A percentile compares a stretch with the other conserved stretches of the same genome.
These are phyloP conservation scores for Teinopalpus imperialis DNA, from an alignment of 2,888 invertebrate genomes.

Conservation along the genomic window DNA sequence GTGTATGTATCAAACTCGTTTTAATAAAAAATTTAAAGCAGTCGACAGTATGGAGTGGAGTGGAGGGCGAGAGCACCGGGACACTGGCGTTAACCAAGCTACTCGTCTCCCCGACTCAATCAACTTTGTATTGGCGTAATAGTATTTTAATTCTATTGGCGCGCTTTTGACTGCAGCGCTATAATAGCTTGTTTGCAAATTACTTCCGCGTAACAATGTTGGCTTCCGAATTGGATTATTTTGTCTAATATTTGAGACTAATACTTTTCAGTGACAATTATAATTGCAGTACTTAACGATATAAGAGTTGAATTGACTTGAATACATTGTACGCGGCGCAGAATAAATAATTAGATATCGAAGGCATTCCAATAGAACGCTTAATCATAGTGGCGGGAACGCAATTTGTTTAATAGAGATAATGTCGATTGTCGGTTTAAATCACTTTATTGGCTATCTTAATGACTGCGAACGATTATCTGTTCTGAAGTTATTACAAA, in stretches of 20 bases:
- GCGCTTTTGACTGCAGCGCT: conserved; percentile 66
- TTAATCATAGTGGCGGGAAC: conserved; percentile 21
- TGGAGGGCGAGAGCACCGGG: not conserved
- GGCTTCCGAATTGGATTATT: conserved; percentile 30
- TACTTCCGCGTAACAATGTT: conserved; percentile 51
- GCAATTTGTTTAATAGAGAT: conserved; percentile 25
- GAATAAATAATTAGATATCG: conserved; percentile 12
- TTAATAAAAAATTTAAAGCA: conserved; percentile 1
- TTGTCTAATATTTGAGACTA: not conserved
- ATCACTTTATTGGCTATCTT: conserved; percentile 19
- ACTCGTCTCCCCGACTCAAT: conserved; percentile 51
- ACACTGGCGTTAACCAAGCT: conserved; percentile 15
- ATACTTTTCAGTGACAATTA: not conserved
- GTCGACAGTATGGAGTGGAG: not conserved
- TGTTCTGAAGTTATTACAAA: not conserved
- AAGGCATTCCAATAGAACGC: conserved; percentile 10
- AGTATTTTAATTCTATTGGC: conserved; percentile 79
- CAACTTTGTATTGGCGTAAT: conserved; percentile 76
- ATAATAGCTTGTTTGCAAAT: conserved; percentile 70
- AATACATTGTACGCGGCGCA: not conserved
- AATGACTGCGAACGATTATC: conserved; percentile 13
- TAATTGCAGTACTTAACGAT: not conserved
- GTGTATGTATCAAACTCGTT: no score
- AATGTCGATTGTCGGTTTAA: conserved; percentile 21
- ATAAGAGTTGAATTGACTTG: conserved; percentile 10